Evolutionary conservation across 2,113 vertebrate genomes (phyloP), one percentile per base, ranked within the genome.

Genomic region (Alaudala cheleensis): DNA sequence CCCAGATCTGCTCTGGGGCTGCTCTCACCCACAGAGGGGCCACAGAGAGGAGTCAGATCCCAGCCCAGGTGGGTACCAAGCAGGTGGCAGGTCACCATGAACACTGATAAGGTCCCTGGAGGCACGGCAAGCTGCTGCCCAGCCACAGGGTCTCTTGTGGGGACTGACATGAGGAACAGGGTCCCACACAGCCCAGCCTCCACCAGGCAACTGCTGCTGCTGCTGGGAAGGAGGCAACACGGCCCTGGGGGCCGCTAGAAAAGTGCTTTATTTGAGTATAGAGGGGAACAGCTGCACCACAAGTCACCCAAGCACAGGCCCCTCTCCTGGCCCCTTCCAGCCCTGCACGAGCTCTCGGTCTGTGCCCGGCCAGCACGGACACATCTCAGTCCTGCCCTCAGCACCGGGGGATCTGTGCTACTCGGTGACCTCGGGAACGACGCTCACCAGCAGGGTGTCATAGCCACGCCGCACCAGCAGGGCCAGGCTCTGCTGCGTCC

Each of bases 391-490:
- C 81, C 82, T 17, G 24, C 69, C 78, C 73, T 66, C 6, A 33
- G 44, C 10, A 1, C 50, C 5, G 0, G 8, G 50, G 5, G 1
- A 20, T 31, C 60, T 24, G n/a, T 1, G 5, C 94, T 96, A 99
- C 95, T 99, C 99, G 2, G 98, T 98, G 86, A 86, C 95, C 89
- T 99, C 99, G 0, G 99, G 99, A 56, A 98, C 98, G 25, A 99
- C 98, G 33, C 98, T 98, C 49, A 99, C 97, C 56, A 93, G 97
- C 78, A 99, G 62, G 2, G 97, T 88, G 80, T 99, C 97, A 0
- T 94, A 57, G 84, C 98, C 97, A 0, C 99, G 98, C 42, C 98
- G 97, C 80, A 99, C 98, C 93, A 98, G 92, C 98, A 99, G 94
- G 31, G 97, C 98, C 96, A 99, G 97, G 93, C 79, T 98, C 86